These are phyloP conservation scores for Eupleurogrammus muticus DNA, from an alignment of 2,797 vertebrate species.

Conservation along the genomic window DNA sequence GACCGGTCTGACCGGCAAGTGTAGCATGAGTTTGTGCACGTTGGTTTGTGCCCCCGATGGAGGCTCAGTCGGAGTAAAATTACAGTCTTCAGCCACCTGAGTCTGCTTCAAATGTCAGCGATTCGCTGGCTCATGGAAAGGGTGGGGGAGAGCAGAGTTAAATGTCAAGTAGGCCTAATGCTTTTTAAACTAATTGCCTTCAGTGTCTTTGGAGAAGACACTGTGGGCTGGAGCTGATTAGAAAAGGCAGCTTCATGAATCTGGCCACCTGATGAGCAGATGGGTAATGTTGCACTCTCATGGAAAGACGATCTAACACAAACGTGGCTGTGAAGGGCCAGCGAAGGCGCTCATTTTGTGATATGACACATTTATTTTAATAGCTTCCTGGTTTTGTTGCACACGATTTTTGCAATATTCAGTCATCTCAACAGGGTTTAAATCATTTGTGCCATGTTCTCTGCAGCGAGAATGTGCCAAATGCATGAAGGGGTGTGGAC, in stretches of 20 bases:
- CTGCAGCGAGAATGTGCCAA: neutral
- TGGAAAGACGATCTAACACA: conserved; percentile 40
- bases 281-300: conserved; percentile 37
- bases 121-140: conserved; percentile 74
- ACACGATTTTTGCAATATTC: neutral
- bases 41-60: conserved; percentile 34
- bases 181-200: conserved; percentile 83
- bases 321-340: conserved; percentile 20
- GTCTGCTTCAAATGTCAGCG: conserved; percentile 81
- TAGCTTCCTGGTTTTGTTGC: conserved; percentile 16
- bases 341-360: conserved; percentile 6
- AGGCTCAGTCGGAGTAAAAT: conserved; percentile 69
- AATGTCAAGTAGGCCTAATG: conserved; percentile 81
- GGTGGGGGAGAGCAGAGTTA: conserved; percentile 65
- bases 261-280: conserved; percentile 66
- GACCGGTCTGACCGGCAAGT: conserved; percentile 46
- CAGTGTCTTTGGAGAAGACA: conserved; percentile 71
- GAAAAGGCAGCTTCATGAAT: conserved; percentile 60
- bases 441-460: conserved; percentile 1
- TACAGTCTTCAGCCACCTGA: conserved; percentile 68
- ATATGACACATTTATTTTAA: conserved; percentile 27
- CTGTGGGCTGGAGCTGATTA: conserved; percentile 66
- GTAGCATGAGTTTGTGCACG: conserved; percentile 29
- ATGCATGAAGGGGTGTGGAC: neutral
- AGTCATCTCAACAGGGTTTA: neutral